Evolutionary conservation across 2,113 vertebrate species (phyloP).

Genomic region (Neomonachus schauinslandi): DNA sequence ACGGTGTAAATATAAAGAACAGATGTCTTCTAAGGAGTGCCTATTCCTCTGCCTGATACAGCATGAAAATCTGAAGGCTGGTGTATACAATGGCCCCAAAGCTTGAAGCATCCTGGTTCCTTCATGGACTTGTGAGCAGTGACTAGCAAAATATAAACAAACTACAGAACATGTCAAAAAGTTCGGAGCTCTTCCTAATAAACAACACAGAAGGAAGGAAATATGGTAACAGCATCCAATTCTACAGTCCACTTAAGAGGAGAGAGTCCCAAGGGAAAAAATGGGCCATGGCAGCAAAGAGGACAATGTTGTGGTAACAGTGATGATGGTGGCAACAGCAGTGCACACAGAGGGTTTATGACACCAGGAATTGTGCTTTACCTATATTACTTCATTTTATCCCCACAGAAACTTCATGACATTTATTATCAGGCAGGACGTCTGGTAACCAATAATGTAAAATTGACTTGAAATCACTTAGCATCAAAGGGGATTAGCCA

Average conservation of each 20-base stretch:
- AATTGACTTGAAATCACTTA: slow-evolving; percentile 22
- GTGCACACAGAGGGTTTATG: background rate
- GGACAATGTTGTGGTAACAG: background rate
- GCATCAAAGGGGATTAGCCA: background rate
- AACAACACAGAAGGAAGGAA: background rate
- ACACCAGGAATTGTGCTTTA: background rate
- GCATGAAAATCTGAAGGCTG: background rate
- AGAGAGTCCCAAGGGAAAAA: background rate
- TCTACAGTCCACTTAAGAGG: background rate
- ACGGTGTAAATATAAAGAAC: background rate
- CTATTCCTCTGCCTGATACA: background rate
- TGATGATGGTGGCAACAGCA: background rate
- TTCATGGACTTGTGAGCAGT: background rate
- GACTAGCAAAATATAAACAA: background rate
- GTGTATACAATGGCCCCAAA: background rate
- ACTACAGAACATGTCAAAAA: background rate
- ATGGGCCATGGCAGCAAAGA: background rate
- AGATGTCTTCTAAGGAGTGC: background rate
- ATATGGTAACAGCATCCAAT: background rate
- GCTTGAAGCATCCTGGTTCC: background rate
- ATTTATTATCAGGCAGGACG: background rate
- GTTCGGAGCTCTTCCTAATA: background rate
- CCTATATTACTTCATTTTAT: background rate
- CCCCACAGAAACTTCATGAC: background rate
- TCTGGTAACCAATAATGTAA: slow-evolving; percentile 13